A percentile compares a stretch with the other conserved stretches of the same genome.
Conservation (phyloP, 2,888 invertebrate species). For the Branchellion lobata region DNA sequence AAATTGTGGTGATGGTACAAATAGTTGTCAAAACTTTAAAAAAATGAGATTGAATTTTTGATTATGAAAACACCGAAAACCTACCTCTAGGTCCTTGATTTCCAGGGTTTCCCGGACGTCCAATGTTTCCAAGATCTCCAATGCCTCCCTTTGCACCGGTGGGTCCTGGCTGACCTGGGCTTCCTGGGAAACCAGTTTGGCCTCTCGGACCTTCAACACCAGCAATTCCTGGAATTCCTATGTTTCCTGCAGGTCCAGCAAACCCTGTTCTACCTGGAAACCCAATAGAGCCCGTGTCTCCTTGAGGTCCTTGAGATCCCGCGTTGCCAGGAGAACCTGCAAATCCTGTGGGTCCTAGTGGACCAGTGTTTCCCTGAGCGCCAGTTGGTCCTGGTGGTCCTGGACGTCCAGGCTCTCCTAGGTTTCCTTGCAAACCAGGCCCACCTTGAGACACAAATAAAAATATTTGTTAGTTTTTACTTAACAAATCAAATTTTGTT, state of each 20-base stretch:
- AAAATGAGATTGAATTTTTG: too few relatives aligned
- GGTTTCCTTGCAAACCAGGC: not conserved
- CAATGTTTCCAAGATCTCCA: constrained; percentile 24
- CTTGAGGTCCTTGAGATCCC: constrained; percentile 2
- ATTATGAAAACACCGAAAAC: too few relatives aligned
- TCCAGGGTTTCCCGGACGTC: not conserved
- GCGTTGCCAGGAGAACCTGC: not conserved
- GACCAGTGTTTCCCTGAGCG: not conserved
- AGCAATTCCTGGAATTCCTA: not conserved
- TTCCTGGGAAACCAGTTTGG: not conserved
- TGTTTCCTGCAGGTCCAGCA: constrained; percentile 1
- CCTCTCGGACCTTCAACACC: not conserved
- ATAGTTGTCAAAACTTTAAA: too few relatives aligned
- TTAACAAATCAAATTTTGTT: too few relatives aligned
- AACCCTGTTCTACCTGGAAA: constrained; percentile 19
- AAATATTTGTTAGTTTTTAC: too few relatives aligned
- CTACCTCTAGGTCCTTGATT: constrained; percentile 5
- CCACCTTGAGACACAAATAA: too few relatives aligned
- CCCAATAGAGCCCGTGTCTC: constrained; percentile 38
- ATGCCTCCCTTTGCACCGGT: not conserved
- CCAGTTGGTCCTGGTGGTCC: not conserved
- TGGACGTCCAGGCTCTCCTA: not conserved
- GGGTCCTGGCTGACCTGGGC: not conserved
- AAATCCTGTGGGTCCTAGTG: not conserved
- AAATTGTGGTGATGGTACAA: too few relatives aligned